phyloP scores from a whole-genome alignment of 2,888 invertebrate genomes.

The Cyaniris semiargus region DNA sequence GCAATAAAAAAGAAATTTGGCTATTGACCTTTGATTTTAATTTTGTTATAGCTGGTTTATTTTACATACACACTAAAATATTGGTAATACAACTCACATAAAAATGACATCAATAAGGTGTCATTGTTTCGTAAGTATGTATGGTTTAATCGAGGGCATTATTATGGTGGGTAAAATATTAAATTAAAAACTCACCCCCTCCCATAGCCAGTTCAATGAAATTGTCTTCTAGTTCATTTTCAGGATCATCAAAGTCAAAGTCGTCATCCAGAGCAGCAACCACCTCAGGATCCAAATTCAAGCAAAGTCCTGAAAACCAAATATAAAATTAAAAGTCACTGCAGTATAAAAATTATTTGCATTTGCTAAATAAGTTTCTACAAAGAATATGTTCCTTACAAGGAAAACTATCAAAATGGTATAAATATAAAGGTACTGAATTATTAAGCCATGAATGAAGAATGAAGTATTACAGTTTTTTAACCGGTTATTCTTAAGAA shows the following conservation, averaged over 20 bases:
- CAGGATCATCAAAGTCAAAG: conserved; percentile 90
- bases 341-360: background rate
- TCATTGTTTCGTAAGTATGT: too few species aligned
- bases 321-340: background rate
- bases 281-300: conserved; percentile 94
- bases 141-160: too few species aligned
- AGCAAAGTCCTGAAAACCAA: conserved; percentile 65
- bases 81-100: too few species aligned
- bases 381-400: too few species aligned
- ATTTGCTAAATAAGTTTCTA: background rate
- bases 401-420: too few species aligned
- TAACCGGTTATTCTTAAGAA: background rate
- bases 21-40: too few species aligned
- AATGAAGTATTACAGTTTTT: background rate
- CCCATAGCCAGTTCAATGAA: conserved; percentile 91
- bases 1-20: background rate
- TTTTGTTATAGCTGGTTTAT: too few species aligned
- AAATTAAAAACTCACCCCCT: conserved; percentile 51
- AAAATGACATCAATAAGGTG: too few species aligned
- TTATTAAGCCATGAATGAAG: too few species aligned
- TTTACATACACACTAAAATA: too few species aligned
- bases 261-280: conserved; percentile 96
- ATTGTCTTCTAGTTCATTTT: conserved; percentile 94
- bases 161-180: background rate
- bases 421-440: too few species aligned